Conservation (phyloP, 2,888 invertebrate species). For the Eupithecia subfuscata region DNA sequence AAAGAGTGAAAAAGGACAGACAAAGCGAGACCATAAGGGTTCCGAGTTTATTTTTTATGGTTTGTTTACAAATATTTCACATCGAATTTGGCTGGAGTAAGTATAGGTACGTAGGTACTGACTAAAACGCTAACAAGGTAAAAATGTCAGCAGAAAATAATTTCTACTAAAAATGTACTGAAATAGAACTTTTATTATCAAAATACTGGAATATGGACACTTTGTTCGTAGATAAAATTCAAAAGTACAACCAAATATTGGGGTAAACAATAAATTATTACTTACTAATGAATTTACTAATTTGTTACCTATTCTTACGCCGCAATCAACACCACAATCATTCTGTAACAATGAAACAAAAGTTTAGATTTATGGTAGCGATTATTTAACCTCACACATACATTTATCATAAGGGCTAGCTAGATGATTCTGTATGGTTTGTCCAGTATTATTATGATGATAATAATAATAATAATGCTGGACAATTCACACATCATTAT, state of each 20-base stretch:
- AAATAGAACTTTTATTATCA: slow-evolving; percentile 58
- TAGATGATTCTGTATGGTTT: not conserved
- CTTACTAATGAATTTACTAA: slow-evolving; percentile 56
- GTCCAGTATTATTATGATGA: too few species aligned
- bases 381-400: not conserved
- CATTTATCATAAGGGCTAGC: not conserved
- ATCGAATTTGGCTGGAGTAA: too few species aligned
- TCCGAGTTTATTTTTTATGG: too few species aligned
- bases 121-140: not conserved
- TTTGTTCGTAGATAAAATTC: slow-evolving; percentile 40
- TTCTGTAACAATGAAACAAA: slow-evolving; percentile 68
- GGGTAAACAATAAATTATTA: slow-evolving; percentile 65
- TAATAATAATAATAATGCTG: not conserved
- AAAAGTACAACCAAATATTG: slow-evolving; percentile 42
- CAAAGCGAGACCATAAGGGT: too few species aligned
- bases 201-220: slow-evolving; percentile 60
- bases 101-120: not conserved
- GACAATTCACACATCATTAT: not conserved
- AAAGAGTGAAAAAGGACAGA: too few species aligned
- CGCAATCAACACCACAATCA: slow-evolving; percentile 80
- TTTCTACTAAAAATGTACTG: not conserved
- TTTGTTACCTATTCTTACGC: slow-evolving; percentile 55
- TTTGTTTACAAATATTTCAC: too few species aligned
- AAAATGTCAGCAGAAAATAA: not conserved
- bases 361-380: not conserved